Evolutionary conservation across 2,113 vertebrate species (phyloP), one percentile per base, ranked within the genome.

Genomic region (Xenopus laevis): DNA sequence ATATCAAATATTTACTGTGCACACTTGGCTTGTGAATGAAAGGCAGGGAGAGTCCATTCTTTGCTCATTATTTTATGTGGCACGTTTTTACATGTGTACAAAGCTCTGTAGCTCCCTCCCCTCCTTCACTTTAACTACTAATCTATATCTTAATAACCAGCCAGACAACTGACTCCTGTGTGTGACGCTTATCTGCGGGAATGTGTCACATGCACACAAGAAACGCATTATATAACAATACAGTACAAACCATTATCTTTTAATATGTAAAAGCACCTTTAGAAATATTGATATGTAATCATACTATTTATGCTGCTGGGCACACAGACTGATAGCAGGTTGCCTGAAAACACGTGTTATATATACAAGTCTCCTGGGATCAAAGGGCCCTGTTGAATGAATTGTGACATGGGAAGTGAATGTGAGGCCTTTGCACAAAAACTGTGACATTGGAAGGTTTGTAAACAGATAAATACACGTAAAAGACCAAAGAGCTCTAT

Each of bases 151-250:
- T 87, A 88, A 91, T 93, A 94, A 92, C 89, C 79, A 88, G 85
- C 88, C 89, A 93, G 92, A 93, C 91, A 91, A 87, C 90, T 86
- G 93, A 93, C 91, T 95, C 90, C 90, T 89, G 82, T 87, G 85
- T 86, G 84, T 83, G 79, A 63, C 21, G 78, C 85, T 95, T 96
- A 94, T 97, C 94, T 68, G 80, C 83, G 84, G 84, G 86, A 87
- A 88, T 92, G 91, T 10, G 86, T 87, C 87, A 89, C 86, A 85
- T 84, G 90, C 84, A 82, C 83, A 84, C 79, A 82, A 84, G 74
- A 84, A 91, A 88, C 73, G 76, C 84, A 83, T 92, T 90, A 89
- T 86, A 82, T 80, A 87, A 85, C 82, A 86, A 85, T 73, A 74
- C 78, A 79, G 78, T 80, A 88, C 79, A 82, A 88, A 83, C 84